Evolutionary conservation across 1,140 invertebrate species (phyloP), one percentile per base, ranked within the genome.

Genomic region (Pachypeltis micranthus): DNA sequence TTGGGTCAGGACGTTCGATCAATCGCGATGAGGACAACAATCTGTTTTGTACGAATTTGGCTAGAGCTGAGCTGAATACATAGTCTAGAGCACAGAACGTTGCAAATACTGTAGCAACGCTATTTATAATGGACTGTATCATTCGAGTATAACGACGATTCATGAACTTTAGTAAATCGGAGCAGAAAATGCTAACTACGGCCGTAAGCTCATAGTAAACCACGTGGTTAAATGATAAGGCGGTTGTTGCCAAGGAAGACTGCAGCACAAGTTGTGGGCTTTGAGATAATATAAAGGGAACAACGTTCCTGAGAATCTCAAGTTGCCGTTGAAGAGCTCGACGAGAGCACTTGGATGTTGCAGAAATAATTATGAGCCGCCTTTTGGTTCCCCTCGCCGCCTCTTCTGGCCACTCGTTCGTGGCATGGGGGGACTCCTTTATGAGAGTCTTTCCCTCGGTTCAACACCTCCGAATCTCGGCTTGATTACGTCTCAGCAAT

Each of bases 311-410:
- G n/a, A n/a, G 34, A 10, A n/a, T 10, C 34, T 7, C n/a, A n/a
- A 39, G n/a, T 7, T 39, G n/a, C 34, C 7, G 7, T 7, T n/a
- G n/a, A 39, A 21, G 21, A 21, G 10, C 47, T 10, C 7, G 7
- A 51, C 19, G 23, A 51, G 47, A 21, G 19, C 47, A 51, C 47
- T 51, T 51, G 47, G 47, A 51, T 21, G 47, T 14, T 10, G 47
- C 47, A 51, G 47, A 51, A 51, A 51, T 51, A 51, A 51, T 51
- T 51, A 51, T 51, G 23, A 51, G 47, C 23, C 7, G 47, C 19
- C 47, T 51, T 51, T 51, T 51, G 47, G 47, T 10, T 21, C 3
- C 7, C 47, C 19, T 21, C 23, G 12, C 47, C 12, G 12, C 47
- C 23, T 51, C 47, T 16, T 16, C 12, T 21, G 4, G 7, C 19